Conservation (phyloP, 2,888 invertebrate genomes). For the Acheta domesticus region DNA sequence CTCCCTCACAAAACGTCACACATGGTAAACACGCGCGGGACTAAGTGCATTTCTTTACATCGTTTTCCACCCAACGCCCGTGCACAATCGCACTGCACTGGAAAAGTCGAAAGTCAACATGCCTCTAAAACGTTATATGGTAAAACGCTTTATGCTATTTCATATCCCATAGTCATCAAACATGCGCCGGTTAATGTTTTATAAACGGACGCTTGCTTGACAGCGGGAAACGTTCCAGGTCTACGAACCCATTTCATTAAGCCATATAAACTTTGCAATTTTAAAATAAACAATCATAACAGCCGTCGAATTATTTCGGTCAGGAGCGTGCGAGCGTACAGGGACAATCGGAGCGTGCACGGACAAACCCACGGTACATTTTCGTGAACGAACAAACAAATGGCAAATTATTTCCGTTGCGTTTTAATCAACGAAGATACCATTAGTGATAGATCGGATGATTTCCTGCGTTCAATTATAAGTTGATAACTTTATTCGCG, state of each 20-base stretch:
- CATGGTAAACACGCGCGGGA: not conserved
- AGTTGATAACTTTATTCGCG: slow-evolving; percentile 5
- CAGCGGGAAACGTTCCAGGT: no score
- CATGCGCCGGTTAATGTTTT: not conserved
- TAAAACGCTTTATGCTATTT: not conserved
- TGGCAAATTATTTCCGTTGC: slow-evolving; percentile 18
- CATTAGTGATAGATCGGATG: slow-evolving; percentile 6
- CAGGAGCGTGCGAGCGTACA: not conserved
- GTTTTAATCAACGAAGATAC: slow-evolving; percentile 9
- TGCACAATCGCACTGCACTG: not conserved
- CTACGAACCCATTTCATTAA: no score
- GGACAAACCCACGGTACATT: not conserved
- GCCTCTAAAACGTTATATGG: not conserved
- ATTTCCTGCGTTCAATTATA: slow-evolving; percentile 18
- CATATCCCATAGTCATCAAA: not conserved
- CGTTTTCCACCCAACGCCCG: not conserved
- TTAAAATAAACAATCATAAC: not conserved
- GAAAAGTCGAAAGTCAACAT: not conserved
- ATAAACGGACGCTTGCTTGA: no score
- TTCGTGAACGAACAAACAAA: slow-evolving; percentile 4
- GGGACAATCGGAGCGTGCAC: not conserved
- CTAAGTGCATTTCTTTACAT: slow-evolving; percentile 18
- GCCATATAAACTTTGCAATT: not conserved
- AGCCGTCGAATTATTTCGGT: not conserved
- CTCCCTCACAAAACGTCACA: not conserved